Evolutionary conservation across 2,113 vertebrate species (phyloP), one percentile per base, ranked within the genome.

Genomic region (Mugil cephalus): DNA sequence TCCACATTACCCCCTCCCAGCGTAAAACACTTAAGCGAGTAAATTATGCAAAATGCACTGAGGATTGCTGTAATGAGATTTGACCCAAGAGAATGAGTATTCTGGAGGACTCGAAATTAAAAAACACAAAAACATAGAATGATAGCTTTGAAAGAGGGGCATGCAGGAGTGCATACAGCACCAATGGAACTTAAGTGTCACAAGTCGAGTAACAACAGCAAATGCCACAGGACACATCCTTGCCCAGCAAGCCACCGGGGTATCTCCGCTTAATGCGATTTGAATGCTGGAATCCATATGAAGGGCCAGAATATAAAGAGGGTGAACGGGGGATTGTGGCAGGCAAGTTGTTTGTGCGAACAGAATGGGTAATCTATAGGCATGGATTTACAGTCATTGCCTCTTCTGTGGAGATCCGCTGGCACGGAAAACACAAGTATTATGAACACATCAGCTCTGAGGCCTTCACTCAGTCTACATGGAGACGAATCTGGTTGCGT

Each of bases 371-470:
- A 84, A 89, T 88, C 87, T 89, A 85, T 84, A 83, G 85, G 75
- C 81, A 75, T 76, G 83, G 88, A 91, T 91, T 90, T 87, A 87
- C 85, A 90, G 85, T 89, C 82, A 87, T 83, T 83, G 50, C 40
- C 59, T 78, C 81, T 56, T 69, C 79, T 77, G 77, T 67, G 58
- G 69, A 70, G 83, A 75, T 78, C 69, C 68, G 74, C 78, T 76
- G 85, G 88, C 88, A 58, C 54, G 52, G 62, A 63, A 78, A 71
- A 86, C 54, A 40, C 50, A 51, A 8, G 46, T 80, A 47, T 83
- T 71, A 84, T 76, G 80, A 85, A 81, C 56, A 77, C 81, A 58
- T 82, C 77, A 69, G 73, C 74, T 53, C 14, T 61, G 47, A 39
- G n/a, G 74, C 60, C 59, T 80, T 74, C 53, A 38, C 40, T 83